Evolutionary conservation across 2,113 vertebrate genomes (phyloP).

Genomic region (Porphyrio hochstetteri): DNA sequence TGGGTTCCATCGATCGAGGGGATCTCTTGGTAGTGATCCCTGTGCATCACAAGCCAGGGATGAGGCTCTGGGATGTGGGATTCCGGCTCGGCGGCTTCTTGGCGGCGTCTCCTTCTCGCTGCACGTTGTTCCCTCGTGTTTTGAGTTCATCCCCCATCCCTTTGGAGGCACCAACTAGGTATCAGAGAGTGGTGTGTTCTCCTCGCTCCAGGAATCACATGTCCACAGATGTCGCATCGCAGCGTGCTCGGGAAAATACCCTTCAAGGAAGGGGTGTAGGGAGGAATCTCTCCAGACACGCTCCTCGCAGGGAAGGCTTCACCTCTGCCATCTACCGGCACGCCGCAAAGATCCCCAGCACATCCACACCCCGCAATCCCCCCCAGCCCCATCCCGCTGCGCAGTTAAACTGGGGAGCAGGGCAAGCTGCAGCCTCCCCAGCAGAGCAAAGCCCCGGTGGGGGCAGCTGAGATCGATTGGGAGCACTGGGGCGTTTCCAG

Average conservation of each 20-base stretch:
- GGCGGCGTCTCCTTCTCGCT: rapidly evolving
- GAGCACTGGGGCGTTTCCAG: rapidly evolving
- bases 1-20: rapidly evolving
- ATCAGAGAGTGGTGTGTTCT: rapidly evolving
- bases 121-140: rapidly evolving
- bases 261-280: background rate
- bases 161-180: rapidly evolving
- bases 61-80: rapidly evolving
- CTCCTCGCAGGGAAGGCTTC: background rate
- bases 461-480: background rate
- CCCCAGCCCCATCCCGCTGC: too few relatives aligned
- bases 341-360: background rate
- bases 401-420: too few relatives aligned
- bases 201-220: rapidly evolving
- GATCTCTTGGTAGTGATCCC: rapidly evolving
- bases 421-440: too few relatives aligned
- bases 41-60: background rate
- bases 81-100: background rate
- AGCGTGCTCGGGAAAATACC: background rate
- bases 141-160: rapidly evolving
- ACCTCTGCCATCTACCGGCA: constrained; percentile 30
- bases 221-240: background rate
- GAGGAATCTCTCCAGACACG: background rate
- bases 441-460: too few relatives aligned
- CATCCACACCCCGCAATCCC: rapidly evolving